phyloP scores from a whole-genome alignment of 2,797 vertebrate species.

The Clarias laeviceps region DNA sequence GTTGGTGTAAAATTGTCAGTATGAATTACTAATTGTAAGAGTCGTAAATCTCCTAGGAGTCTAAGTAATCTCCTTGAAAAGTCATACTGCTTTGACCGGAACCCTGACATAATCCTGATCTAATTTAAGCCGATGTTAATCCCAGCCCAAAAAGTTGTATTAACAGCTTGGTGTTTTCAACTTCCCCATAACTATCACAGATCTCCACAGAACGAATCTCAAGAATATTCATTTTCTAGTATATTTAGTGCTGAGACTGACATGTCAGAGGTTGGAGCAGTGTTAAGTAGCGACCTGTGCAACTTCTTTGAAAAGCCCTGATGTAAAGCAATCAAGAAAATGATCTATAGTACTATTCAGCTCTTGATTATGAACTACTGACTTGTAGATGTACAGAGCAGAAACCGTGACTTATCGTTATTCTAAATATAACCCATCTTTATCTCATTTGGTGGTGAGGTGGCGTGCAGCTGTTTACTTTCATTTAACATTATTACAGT shows the following conservation, averaged over 20 bases:
- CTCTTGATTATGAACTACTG: conserved; percentile 46
- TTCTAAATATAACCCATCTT: conserved; percentile 48
- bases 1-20: conserved; percentile 77
- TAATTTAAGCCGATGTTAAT: neutral
- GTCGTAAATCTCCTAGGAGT: too few species aligned
- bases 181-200: neutral
- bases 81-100: neutral
- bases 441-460: conserved; percentile 47
- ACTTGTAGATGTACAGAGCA: conserved; percentile 24
- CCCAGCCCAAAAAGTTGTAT: neutral
- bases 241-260: neutral
- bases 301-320: conserved; percentile 11
- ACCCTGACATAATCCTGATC: conserved; percentile 3
- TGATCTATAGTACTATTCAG: conserved; percentile 39
- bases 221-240: neutral
- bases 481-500: conserved; percentile 42
- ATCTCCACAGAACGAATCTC: neutral
- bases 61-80: neutral
- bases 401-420: conserved; percentile 38
- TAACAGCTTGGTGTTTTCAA: neutral
- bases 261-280: neutral
- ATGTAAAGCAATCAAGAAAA: conserved; percentile 48
- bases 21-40: conserved; percentile 9
- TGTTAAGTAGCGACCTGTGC: neutral
- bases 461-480: conserved; percentile 41